Evolutionary conservation across 2,113 vertebrate species (phyloP).

Genomic region (Plotosus lineatus): DNA sequence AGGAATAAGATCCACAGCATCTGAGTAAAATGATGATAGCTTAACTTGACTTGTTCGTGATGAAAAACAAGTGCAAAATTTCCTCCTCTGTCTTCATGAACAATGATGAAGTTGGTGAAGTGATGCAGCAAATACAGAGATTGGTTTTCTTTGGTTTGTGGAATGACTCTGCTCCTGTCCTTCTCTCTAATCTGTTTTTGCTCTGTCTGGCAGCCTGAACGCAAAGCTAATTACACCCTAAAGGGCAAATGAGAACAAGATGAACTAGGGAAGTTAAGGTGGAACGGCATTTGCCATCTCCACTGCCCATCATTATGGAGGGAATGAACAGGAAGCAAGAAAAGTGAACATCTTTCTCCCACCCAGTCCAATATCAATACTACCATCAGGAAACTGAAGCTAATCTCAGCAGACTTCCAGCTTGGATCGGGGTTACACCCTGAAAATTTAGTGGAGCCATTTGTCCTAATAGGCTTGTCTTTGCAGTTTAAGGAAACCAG

Average conservation of each 20-base stretch:
- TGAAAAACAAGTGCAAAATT: conserved; percentile 5
- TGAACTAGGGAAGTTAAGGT: conserved; percentile 62
- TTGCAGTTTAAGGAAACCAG: no score
- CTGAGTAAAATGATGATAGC: background rate
- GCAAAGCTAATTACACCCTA: conserved; percentile 69
- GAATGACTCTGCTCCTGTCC: conserved; percentile 48
- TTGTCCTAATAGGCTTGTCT: no score
- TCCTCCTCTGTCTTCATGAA: background rate
- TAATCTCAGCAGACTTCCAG: no score
- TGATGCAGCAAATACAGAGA: conserved; percentile 13
- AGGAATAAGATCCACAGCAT: no score
- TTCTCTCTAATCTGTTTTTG: conserved; percentile 71
- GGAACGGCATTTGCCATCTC: conserved; percentile 28
- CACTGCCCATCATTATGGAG: conserved; percentile 44
- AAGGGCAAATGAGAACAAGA: conserved; percentile 72
- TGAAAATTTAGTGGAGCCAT: no score
- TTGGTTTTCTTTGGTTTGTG: conserved; percentile 48
- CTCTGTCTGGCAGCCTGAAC: conserved; percentile 72
- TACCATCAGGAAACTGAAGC: no score
- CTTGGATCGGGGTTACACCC: no score
- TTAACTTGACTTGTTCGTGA: conserved; percentile 25
- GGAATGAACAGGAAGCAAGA: background rate
- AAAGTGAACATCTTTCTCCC: background rate
- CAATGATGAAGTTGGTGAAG: background rate
- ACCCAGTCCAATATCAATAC: no score